phyloP scores from a whole-genome alignment of 2,113 vertebrate genomes.

The Arenaria interpres region DNA sequence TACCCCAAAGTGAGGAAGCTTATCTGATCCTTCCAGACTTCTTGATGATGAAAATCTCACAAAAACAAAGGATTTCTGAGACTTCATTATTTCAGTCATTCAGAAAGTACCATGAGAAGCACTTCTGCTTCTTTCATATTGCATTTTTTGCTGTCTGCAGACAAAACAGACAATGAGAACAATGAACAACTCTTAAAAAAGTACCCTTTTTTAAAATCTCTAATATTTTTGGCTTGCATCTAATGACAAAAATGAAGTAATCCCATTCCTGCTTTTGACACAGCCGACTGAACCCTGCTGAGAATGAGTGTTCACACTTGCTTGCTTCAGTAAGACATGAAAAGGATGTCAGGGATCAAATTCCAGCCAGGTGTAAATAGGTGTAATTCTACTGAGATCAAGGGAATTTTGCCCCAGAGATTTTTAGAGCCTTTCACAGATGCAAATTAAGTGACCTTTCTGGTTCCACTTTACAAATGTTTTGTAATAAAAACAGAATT shows the following conservation, averaged over 20 bases:
- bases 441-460: constrained; percentile 6
- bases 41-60: constrained; percentile 9
- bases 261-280: background rate
- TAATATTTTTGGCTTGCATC: background rate
- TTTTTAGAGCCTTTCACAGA: background rate
- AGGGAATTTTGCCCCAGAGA: background rate
- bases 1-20: background rate
- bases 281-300: background rate
- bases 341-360: background rate
- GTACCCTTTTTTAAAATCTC: background rate
- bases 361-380: constrained; percentile 7
- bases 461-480: constrained; percentile 5
- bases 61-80: constrained; percentile 17
- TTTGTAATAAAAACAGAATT: background rate
- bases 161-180: background rate
- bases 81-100: background rate
- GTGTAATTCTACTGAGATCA: background rate
- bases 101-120: background rate
- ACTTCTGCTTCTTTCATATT: background rate
- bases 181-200: background rate
- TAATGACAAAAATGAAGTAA: constrained; percentile 9
- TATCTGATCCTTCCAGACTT: constrained; percentile 7
- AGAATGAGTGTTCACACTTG: background rate
- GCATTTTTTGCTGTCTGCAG: background rate
- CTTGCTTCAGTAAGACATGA: background rate